Evolutionary conservation across 1,140 invertebrate species (phyloP).

Genomic region (Pseudobourletiella spinata): DNA sequence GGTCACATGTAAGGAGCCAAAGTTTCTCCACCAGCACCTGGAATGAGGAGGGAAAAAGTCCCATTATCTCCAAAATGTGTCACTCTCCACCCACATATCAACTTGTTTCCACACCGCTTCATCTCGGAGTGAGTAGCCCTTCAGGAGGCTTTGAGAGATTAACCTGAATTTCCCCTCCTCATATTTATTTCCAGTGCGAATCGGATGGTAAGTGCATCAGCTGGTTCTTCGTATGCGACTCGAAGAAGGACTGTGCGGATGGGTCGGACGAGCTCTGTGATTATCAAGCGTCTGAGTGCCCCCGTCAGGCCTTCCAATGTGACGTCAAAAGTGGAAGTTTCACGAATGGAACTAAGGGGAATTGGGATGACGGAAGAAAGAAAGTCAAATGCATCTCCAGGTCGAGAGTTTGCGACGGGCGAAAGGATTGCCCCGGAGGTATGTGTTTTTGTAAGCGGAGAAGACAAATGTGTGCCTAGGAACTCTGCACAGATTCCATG

Average conservation of each 20-base stretch:
- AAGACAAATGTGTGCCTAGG: too few species aligned
- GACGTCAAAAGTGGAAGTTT: neutral
- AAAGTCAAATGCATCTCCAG: slow-evolving; percentile 15
- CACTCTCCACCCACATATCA: too few species aligned
- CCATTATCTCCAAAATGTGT: too few species aligned
- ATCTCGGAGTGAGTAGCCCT: too few species aligned
- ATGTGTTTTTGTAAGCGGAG: too few species aligned
- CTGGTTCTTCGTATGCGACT: slow-evolving; percentile 43
- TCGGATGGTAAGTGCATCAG: slow-evolving; percentile 42
- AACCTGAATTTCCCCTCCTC: too few species aligned
- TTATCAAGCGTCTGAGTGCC: slow-evolving; percentile 26
- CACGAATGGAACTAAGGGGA: neutral
- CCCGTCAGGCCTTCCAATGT: slow-evolving; percentile 38
- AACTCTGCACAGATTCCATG: too few species aligned
- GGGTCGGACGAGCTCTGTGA: slow-evolving; percentile 35
- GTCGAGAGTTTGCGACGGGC: slow-evolving; percentile 24
- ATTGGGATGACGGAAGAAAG: neutral
- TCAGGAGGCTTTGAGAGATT: too few species aligned
- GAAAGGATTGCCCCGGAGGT: slow-evolving; percentile 22
- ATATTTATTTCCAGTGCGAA: slow-evolving; percentile 39
- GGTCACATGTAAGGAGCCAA: too few species aligned
- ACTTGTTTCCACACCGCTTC: too few species aligned
- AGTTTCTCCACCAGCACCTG: too few species aligned
- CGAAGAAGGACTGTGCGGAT: slow-evolving; percentile 39
- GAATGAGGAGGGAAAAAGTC: too few species aligned